Base-by-base conservation (phyloP, 2,888 invertebrate species). In the Arctia plantaginis region DNA sequence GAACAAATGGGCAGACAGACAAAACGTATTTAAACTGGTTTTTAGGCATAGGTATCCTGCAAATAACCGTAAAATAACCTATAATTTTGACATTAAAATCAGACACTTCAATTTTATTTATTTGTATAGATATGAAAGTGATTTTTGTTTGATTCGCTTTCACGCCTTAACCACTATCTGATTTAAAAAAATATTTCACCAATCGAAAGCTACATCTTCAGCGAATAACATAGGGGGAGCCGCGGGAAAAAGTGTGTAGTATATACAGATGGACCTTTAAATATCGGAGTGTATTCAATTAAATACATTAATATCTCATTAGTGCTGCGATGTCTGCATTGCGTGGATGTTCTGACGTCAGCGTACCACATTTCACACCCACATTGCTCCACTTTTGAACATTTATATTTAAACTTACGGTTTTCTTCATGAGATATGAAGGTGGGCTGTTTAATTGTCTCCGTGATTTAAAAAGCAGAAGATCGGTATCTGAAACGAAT, bases 221-320 rank as follows among this genome's bases (percentile, higher is more conserved):
- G 35, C 35, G 35, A 35, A 6, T 35, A 35, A 35, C 3, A 35
- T 35, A 35, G 35, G 35, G n/a, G n/a, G n/a, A n/a, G n/a, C n/a
- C 35, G 35, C 35, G 35, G n/a, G n/a, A n/a, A n/a, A 20, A 51
- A 23, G 6, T 47, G 8, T 8, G 20, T 47, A 47, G 35, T 55
- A 55, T 23, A 51, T 23, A 23, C 23, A n/a, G 12, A 30, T 15
- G 30, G 62, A 62, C 62, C 27, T 62, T 27, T 20, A 18, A 67
- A 44, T 44, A 66, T 66, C 6, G 2, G 62, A 62, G 30, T 30
- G 62, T 7, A 62, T 30, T 62, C 62, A 67, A 41, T 18, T 44
- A 23, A 74, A 77, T 76, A 76, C 76, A 72, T 72, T 72, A 66
- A 44, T 44, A 30, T 67, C 30, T 67, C 67, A 67, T 67, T 47